Evolutionary conservation across 2,888 invertebrate species (phyloP), one percentile per base, ranked within the genome.

Genomic region (Ectropis crepuscularia): DNA sequence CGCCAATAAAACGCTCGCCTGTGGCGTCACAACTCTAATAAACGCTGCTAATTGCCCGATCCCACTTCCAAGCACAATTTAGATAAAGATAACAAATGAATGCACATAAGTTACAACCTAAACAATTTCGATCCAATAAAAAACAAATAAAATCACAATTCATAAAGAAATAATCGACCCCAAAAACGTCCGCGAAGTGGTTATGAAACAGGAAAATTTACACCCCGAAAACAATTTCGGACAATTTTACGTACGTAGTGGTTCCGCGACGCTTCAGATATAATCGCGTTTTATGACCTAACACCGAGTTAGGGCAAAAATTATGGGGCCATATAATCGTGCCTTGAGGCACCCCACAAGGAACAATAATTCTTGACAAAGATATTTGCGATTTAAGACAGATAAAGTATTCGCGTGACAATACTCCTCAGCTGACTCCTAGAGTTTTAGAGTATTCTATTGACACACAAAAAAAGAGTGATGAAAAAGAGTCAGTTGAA

Each of bases 221-320:
- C 82, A 80, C 83, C 82, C 85, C 74, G 77, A 81, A 85, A 88
- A 89, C 83, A 91, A 89, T 91, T 88, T 87, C 80, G 69, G 74
- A 77, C 81, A 84, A 84, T 87, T 89, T 90, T 84, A 86, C 83
- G 80, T 81, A 85, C 81, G 82, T 82, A 84, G 80, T 79, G 81
- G 85, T 83, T 89, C 89, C 88, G 82, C 89, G 80, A 88, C 84
- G 80, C 86, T 88, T 77, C 71, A 88, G 92, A 92, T 92, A 90
- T 88, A 84, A 92, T 92, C 92, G 81, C 86, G 80, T 85, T 92
- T 92, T 92, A 92, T 90, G 88, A 87, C 86, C 88, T 92, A 88
- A 87, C 92, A 90, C 91, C 85, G 89, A 90, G 90, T 90, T 89
- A 88, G 84, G 82, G 86, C 88, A 89, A 90, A 91, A 92, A 90